Evolutionary conservation across 2,113 vertebrate genomes (phyloP), one percentile per base, ranked within the genome.

Genomic region (Xenopus borealis): DNA sequence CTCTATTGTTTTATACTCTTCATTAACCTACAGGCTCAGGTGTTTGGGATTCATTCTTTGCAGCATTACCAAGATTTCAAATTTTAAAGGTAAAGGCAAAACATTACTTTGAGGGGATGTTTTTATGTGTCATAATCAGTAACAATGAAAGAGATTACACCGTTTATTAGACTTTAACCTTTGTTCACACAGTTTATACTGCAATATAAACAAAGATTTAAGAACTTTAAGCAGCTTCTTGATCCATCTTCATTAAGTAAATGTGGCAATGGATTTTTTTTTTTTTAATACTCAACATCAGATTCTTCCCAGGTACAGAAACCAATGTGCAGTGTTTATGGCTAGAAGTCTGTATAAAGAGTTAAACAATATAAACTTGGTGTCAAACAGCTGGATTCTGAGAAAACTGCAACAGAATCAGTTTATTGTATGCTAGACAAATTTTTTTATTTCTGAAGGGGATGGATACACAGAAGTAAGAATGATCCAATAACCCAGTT

Each of bases 281-380:
- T 27, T 27, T 27, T 27, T 27, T 27, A 58, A 52, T 50, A 57
- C 33, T 20, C 45, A 75, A 50, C 33, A 63, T 58, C 10, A 46
- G 61, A 57, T 14, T 44, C 27, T 53, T 63, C 50, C 12, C 74
- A 70, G 47, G 30, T 76, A 30, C 18, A n/a, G 62, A 57, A 27
- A 40, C 19, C 23, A 59, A 61, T 67, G 23, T n/a, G 13, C 55
- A 62, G 40, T 7, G 55, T 47, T 46, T 57, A 44, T 57, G 55
- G 62, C 40, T 62, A 58, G 47, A 67, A 19, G n/a, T 19, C 55
- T 55, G 19, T 20, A 44, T 44, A 12, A 33, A 18, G 12, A 67
- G 46, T 13, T 13, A 52, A 19, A 33, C 19, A 11, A 12, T 23
- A 19, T 23, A 12, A 16, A 14, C 69, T 17, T n/a, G 30, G n/a